Evolutionary conservation across 2,888 invertebrate species (phyloP), one percentile per base, ranked within the genome.

Genomic region (Thelaira solivaga): DNA sequence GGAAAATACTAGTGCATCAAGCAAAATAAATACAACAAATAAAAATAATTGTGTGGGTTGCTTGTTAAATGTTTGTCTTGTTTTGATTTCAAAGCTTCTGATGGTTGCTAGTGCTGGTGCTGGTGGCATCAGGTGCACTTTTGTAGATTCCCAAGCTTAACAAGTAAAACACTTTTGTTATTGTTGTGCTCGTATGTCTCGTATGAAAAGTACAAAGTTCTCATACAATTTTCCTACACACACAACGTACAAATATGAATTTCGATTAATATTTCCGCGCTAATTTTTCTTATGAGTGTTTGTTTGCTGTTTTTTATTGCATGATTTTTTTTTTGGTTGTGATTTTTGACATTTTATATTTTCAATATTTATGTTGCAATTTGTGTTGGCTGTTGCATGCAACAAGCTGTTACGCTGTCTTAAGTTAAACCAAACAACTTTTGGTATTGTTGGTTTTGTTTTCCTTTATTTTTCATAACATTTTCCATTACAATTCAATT

Each of bases 71-170:
- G 31, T 43, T 7, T 49, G 20, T 29, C 16, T 34, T 39, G 24
- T 45, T 62, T 36, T 69, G 39, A 16, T 49, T 49, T 69, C 39
- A 2, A 47, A 76, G 71, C 76, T 76, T 62, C 73, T 74, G 55
- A 49, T 34, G 47, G 36, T 64, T 31, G 13, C 11, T 55, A 39
- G 10, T 49, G 61, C 18, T 45, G 69, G 10, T 57, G 64, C 34
- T 51, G 64, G 36, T 62, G 62, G 79, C 75, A 75, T 75, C 79
- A 79, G 79, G 79, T 79, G 79, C 71, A 79, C 75, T 79, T 75
- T 41, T 75, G 67, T 31, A 57, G 79, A 74, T 75, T 79, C 79
- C 75, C 79, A 71, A 18, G 71, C 79, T 61, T 64, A 73, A 41
- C 41, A 41, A 43, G 18, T 34, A 18, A n/a, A n/a, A n/a, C 53